A percentile compares a stretch with the other conserved stretches of the same genome.
These are phyloP conservation scores for Pogonomyrmex barbatus DNA, from an alignment of 1,140 invertebrate species.

Conservation along the genomic window DNA sequence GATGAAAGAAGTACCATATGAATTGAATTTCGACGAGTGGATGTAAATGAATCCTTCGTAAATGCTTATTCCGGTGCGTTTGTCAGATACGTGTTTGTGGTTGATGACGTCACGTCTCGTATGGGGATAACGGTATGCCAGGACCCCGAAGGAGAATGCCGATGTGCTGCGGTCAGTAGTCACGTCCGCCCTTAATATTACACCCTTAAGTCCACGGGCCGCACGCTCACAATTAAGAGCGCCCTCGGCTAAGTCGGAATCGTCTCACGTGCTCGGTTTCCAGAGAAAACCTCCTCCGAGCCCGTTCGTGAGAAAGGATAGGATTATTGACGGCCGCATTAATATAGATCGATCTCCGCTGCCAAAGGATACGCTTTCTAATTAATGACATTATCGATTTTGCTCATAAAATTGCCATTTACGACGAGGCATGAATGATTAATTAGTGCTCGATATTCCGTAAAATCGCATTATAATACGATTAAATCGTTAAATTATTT, in stretches of 20 bases:
- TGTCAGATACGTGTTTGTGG: slow-evolving; percentile 70
- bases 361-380: slow-evolving; percentile 36
- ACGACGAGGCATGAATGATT: slow-evolving; percentile 53
- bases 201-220: slow-evolving; percentile 74
- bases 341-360: slow-evolving; percentile 53
- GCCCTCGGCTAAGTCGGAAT: slow-evolving; percentile 51
- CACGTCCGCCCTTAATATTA: slow-evolving; percentile 79
- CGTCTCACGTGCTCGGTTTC: slow-evolving; percentile 70
- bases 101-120: slow-evolving; percentile 72
- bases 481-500: slow-evolving; percentile 63
- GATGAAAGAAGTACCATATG: slow-evolving; percentile 15
- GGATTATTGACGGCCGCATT: slow-evolving; percentile 56
- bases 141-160: slow-evolving; percentile 66
- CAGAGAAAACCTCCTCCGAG: slow-evolving; percentile 61
- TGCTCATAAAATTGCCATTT: slow-evolving; percentile 51
- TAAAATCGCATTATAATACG: slow-evolving; percentile 60
- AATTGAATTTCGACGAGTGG: neutral
- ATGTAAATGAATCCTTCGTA: slow-evolving; percentile 61
- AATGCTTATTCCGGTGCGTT: slow-evolving; percentile 70
- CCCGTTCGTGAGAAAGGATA: slow-evolving; percentile 7
- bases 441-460: slow-evolving; percentile 60
- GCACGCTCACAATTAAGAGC: slow-evolving; percentile 74
- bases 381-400: slow-evolving; percentile 58
- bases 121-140: slow-evolving; percentile 66
- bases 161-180: slow-evolving; percentile 74